Evolutionary conservation across 2,113 vertebrate species (phyloP).

Genomic region (Campylomormyrus numenius): DNA sequence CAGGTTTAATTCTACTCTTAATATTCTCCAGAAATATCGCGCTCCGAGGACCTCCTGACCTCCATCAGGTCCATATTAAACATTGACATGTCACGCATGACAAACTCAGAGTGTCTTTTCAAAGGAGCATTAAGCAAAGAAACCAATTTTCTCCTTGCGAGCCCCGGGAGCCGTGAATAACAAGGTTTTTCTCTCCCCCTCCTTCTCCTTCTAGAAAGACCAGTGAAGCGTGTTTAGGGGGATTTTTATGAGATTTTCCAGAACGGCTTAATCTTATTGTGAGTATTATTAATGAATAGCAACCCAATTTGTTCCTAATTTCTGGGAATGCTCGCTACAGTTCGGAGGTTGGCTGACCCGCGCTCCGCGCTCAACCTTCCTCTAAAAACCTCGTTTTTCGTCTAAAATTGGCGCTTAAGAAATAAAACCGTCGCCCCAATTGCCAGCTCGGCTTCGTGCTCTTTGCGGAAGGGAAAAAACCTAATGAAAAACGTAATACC

Average conservation of each 20-base stretch:
- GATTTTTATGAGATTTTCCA: constrained; percentile 70
- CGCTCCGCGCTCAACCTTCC: constrained; percentile 53
- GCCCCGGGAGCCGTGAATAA: constrained; percentile 58
- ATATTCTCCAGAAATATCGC: constrained; percentile 66
- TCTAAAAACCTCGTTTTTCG: constrained; percentile 51
- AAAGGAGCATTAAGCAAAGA: constrained; percentile 65
- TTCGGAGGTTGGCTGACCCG: constrained; percentile 57
- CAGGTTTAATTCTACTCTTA: constrained; percentile 61
- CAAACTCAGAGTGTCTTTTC: constrained; percentile 63
- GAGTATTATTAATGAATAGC: constrained; percentile 79
- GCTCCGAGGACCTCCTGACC: constrained; percentile 60
- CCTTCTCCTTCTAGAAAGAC: constrained; percentile 45
- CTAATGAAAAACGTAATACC: not conserved
- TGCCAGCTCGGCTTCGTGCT: not conserved
- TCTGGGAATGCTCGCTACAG: constrained; percentile 62
- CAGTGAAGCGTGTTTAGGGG: constrained; percentile 68
- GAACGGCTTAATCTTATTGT: constrained; percentile 79
- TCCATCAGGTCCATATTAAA: constrained; percentile 64
- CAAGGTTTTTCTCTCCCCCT: constrained; percentile 41
- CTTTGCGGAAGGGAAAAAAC: not conserved
- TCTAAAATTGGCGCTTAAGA: constrained; percentile 50
- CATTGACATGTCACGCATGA: constrained; percentile 65
- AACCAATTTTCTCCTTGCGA: constrained; percentile 65
- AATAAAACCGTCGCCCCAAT: constrained; percentile 49
- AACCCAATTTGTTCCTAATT: constrained; percentile 75